These are phyloP conservation scores for Xestobium rufovillosum DNA, from an alignment of 2,888 invertebrate species.

Conservation along the genomic window DNA sequence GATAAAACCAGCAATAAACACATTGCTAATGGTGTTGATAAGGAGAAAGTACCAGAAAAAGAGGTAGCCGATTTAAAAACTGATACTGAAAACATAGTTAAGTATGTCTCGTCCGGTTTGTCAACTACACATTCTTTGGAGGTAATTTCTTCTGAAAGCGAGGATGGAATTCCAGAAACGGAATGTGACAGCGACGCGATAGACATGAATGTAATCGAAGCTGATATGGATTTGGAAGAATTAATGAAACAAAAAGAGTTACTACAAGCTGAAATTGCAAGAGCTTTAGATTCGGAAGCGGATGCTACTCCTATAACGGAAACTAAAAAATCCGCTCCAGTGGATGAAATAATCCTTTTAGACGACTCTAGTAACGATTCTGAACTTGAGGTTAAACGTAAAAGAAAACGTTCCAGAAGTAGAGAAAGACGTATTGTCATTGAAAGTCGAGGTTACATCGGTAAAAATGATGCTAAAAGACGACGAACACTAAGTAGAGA, in stretches of 20 bases:
- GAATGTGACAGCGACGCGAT: constrained; percentile 65
- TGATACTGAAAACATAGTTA: constrained; percentile 46
- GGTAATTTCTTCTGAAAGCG: constrained; percentile 61
- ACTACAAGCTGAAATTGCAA: constrained; percentile 73
- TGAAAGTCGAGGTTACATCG: constrained; percentile 31
- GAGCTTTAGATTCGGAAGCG: constrained; percentile 55
- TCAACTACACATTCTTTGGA: constrained; percentile 45
- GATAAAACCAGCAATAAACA: constrained; percentile 29
- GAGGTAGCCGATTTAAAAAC: constrained; percentile 29
- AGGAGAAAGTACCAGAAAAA: constrained; percentile 31
- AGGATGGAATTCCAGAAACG: constrained; percentile 53
- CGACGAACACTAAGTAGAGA: constrained; percentile 22
- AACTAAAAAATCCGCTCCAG: constrained; percentile 35
- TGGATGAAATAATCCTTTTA: constrained; percentile 54
- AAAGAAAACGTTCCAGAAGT: constrained; percentile 42
- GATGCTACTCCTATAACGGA: constrained; percentile 20
- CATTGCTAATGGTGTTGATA: constrained; percentile 35
- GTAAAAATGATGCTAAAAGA: constrained; percentile 23
- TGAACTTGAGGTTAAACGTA: constrained; percentile 36
- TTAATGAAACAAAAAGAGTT: constrained; percentile 83
- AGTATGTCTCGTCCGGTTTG: constrained; percentile 45
- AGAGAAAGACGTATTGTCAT: constrained; percentile 39
- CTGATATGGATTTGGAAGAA: constrained; percentile 81
- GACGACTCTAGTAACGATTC: constrained; percentile 56
- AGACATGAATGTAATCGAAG: constrained; percentile 66